Evolutionary conservation across 2,888 invertebrate species (phyloP).

Genomic region (Omphaloscelis lunosa): DNA sequence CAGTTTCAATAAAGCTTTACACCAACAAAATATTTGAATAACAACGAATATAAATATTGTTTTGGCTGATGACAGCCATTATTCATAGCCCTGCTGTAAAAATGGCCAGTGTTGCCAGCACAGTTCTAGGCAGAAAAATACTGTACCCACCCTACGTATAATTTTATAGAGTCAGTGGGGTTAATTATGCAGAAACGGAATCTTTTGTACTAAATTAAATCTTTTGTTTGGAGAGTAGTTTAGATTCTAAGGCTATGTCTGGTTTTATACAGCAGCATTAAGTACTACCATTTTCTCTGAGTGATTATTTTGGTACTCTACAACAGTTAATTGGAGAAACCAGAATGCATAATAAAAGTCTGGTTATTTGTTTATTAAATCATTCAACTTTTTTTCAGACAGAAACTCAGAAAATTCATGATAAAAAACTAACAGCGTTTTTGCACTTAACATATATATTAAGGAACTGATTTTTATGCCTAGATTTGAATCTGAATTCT

Average conservation of each 20-base stretch:
- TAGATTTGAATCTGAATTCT: neutral
- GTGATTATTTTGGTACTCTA: neutral
- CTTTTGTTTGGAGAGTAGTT: constrained; percentile 19
- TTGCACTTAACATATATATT: neutral
- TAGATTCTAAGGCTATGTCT: neutral
- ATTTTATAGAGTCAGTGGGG: constrained; percentile 15
- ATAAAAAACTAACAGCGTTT: too few relatives aligned
- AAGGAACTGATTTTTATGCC: neutral
- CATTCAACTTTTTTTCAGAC: too few relatives aligned
- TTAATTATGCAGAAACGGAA: constrained; percentile 46
- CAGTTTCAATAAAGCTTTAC: neutral
- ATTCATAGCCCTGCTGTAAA: neutral
- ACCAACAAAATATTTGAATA: constrained; percentile 13
- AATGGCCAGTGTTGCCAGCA: neutral
- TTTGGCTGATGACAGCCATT: constrained; percentile 3
- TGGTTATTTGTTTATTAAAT: too few relatives aligned
- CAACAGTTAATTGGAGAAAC: too few relatives aligned
- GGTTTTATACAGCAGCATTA: neutral
- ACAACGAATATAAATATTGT: neutral
- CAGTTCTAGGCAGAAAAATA: constrained; percentile 14
- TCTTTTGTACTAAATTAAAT: constrained; percentile 42
- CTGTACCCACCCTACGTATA: neutral
- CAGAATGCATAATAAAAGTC: too few relatives aligned
- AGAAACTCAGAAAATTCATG: too few relatives aligned
- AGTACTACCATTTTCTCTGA: neutral